A percentile compares a stretch with the other conserved stretches of the same genome.
These are phyloP conservation scores for Trissonchulus latispiculum DNA, from an alignment of 2,888 invertebrate genomes.

Conservation along the genomic window DNA sequence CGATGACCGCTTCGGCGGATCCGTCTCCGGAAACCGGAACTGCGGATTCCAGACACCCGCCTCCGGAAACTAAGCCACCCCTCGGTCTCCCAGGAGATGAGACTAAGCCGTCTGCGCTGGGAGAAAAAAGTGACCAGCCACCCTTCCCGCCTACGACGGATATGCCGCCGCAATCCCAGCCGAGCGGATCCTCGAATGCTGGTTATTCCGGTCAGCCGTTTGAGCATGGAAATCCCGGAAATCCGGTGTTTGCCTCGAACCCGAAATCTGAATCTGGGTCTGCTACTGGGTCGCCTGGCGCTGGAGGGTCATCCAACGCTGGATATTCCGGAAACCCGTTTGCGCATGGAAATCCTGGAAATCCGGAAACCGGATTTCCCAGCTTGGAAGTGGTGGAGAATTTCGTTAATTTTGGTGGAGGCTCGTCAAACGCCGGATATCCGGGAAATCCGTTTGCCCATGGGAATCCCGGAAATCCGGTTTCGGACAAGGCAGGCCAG, in stretches of 20 bases:
- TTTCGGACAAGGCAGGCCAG: too few species aligned
- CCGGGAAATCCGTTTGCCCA: background rate
- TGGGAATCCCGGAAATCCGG: background rate
- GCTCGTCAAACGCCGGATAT: background rate
- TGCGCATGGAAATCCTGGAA: background rate
- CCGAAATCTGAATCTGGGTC: too few species aligned
- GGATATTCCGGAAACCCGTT: background rate
- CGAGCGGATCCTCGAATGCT: constrained; percentile 3
- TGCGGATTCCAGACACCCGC: background rate
- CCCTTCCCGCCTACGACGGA: background rate
- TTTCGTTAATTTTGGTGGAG: background rate
- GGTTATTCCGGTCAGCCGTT: constrained; percentile 11
- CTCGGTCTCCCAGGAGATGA: background rate
- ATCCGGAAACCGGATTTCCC: background rate
- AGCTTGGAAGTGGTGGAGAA: too few species aligned
- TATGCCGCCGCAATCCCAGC: background rate
- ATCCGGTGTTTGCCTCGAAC: too few species aligned
- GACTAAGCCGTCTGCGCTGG: background rate
- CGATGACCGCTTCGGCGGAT: background rate
- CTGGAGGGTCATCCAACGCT: background rate
- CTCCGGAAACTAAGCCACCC: background rate
- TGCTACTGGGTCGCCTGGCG: background rate
- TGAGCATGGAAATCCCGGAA: constrained; percentile 1
- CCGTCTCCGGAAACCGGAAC: background rate
- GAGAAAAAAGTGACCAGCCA: background rate